Base-by-base conservation (phyloP, 2,113 vertebrate genomes). In the Passer montanus region DNA sequence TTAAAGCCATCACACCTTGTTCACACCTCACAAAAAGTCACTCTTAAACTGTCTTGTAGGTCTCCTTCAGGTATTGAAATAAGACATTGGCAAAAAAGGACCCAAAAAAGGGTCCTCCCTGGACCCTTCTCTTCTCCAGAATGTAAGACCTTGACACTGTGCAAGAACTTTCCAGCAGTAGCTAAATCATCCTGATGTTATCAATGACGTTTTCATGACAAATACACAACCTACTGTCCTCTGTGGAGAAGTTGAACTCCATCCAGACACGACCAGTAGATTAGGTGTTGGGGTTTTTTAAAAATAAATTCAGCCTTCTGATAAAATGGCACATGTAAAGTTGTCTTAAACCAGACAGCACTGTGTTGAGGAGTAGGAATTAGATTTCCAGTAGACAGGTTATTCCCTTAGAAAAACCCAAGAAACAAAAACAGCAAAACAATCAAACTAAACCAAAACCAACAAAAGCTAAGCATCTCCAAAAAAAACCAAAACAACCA, bases 161-260 rank as follows among this genome's bases (percentile, higher is more conserved):
- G 22, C 8, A 46, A 76, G 30, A 41, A 47, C 8, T 56, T 15
- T 50, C 23, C 33, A 64, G 9, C 23, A 76, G 20, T 60, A 60
- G 9, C 11, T 49, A 63, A 73, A 39, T 49, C 27, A 30, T 21
- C 6, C 20, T 0, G 0, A 23, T 27, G 2, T 27, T 63, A 43
- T 28, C n/a, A 76, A 44, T 6, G 23, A 15, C 3, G 0, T 27
- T 67, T 79, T 60, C 22, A 41, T 62, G 6, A 70, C 12, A 66
- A 66, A 70, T 70, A 26, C 1, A 0, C 6, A 37, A 11, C 3
- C 3, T 23, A 18, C 1, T 41, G 23, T 26, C 2, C 35, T 50
- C 27, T 60, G 10, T 37, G 43, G 69, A 47, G 26, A 80, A 18
- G 24, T 1, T 47, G 37, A 67, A 58, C 7, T 24, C 30, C 68